Percentiles rank a stretch among this genome's conserved stretches.
phyloP scores from a whole-genome alignment of 2,797 vertebrate species.

The Cirrhinus molitorella region DNA sequence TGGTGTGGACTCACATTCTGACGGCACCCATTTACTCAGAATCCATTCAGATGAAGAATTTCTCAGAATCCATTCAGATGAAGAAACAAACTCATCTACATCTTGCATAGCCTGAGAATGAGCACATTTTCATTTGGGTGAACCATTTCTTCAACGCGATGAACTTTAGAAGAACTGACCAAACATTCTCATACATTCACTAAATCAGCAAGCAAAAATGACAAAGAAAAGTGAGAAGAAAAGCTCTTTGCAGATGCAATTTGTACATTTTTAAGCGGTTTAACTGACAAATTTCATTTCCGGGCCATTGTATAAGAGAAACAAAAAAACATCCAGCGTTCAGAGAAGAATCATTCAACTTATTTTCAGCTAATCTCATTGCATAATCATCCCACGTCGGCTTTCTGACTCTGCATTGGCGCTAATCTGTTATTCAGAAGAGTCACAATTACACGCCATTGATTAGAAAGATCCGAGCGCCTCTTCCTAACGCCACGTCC shows the following conservation, averaged over 20 bases:
- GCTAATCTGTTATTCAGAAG: conserved; percentile 28
- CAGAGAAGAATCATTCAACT: conserved; percentile 13
- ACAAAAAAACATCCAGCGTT: neutral
- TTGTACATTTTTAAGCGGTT: neutral
- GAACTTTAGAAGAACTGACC: neutral
- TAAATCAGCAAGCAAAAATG: neutral
- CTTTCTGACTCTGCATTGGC: conserved; percentile 2
- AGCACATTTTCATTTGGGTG: neutral
- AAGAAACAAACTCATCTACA: neutral
- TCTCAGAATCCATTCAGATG: neutral
- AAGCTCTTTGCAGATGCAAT: neutral
- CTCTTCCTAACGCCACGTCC: conserved; percentile 69
- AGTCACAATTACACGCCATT: conserved; percentile 26
- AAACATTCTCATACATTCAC: neutral
- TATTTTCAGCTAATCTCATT: conserved; percentile 14
- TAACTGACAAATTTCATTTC: neutral
- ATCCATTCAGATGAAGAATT: neutral
- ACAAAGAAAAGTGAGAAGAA: neutral
- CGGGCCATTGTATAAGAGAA: neutral
- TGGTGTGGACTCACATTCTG: neutral
- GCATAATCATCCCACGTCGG: neutral
- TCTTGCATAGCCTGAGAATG: neutral
- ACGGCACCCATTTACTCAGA: neutral
- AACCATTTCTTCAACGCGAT: neutral
- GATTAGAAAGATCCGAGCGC: conserved; percentile 54